Base-by-base conservation (phyloP, 2,797 vertebrate genomes). In the Pelochelys cantorii region DNA sequence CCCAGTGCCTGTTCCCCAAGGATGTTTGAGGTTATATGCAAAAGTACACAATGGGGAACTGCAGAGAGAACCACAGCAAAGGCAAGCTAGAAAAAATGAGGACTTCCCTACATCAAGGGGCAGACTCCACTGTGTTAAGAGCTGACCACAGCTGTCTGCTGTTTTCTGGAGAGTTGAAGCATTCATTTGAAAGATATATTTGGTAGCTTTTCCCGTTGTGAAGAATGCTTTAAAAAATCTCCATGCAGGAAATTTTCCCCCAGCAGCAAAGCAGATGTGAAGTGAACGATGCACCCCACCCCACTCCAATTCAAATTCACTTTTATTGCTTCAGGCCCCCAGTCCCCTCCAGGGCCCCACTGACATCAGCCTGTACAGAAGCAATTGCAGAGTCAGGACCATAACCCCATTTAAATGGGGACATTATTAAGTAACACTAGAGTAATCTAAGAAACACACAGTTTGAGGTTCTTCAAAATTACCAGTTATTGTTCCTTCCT, bases 1-100 rank as follows among this genome's bases (percentile, higher is more conserved):
- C 55, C 84, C 81, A 83, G 3, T 0, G 5, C 25, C 77, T 79
- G 71, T 87, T 90, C 86, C 94, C 79, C 83, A 83, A 96, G 86
- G 94, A 83, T 85, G 55, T 85, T 71, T 85, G 23, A 84, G 68
- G 27, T 59, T 82, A 84, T 15, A 62, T 57, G 11, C 55, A 62
- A 52, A 37, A 27, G 31, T 29, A 57, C 23, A 34, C 0, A 54
- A 68, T 0, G 20, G 56, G 56, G 29, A 7, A 23, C 56, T 89
- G 53, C n/a, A 77, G 11, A 37, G 53, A 60, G n/a, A 83, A 75
- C 0, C 68, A 56, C 59, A 77, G 48, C 1, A 11, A 6, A 84
- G n/a, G 4, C 3, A 23, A 2, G 5, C 53, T 13, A 10, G 34
- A 34, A 65, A 80, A 60, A 0, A 0, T 0, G 15, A 4, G 11